Conservation (phyloP, 2,797 vertebrate species). For the Falco biarmicus region DNA sequence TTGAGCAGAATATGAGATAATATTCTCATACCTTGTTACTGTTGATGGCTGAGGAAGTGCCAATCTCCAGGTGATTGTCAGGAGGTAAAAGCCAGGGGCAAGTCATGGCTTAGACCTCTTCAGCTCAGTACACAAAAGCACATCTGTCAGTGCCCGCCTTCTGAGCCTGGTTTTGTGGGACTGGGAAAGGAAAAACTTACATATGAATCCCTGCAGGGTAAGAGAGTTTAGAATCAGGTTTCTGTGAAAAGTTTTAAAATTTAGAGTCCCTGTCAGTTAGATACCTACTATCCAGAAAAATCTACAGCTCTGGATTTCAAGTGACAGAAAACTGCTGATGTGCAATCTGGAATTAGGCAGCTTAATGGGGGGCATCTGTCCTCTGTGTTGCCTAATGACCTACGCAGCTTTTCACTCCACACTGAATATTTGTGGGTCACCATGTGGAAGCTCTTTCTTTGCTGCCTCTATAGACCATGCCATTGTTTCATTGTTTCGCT, state of each 20-base stretch:
- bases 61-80: not conserved
- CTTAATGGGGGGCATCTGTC: not conserved
- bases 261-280: not conserved
- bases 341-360: not conserved
- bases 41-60: not conserved
- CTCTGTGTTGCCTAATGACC: not conserved
- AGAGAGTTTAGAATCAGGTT: not conserved
- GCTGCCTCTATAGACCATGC: not conserved
- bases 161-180: not conserved
- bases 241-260: not conserved
- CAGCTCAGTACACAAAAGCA: not conserved
- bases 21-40: not conserved
- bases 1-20: not conserved
- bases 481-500: rapidly evolving
- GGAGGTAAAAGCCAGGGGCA: not conserved
- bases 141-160: not conserved
- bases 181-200: not conserved
- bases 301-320: not conserved
- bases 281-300: not conserved
- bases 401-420: not conserved
- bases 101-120: not conserved
- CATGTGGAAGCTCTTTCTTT: not conserved
- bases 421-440: not conserved
- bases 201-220: not conserved
- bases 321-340: not conserved